Conservation (phyloP, 2,113 vertebrate species). For the Bolborhynchus lineola region DNA sequence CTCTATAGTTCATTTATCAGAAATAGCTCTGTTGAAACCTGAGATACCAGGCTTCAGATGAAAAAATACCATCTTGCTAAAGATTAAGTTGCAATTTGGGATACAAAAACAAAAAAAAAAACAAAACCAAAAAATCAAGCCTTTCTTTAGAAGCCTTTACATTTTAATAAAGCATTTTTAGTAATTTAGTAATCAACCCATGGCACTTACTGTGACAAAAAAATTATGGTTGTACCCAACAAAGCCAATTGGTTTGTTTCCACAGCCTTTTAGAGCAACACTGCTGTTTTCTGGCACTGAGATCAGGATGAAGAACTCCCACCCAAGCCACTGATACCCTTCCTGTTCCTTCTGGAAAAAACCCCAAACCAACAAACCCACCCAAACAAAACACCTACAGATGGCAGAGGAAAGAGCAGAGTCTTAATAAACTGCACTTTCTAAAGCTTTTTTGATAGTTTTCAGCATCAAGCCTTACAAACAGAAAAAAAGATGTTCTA, state of each 20-base stretch:
- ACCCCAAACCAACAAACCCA: neutral
- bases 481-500: neutral
- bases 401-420: neutral
- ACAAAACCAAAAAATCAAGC: neutral
- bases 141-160: neutral
- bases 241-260: neutral
- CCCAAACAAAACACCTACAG: neutral
- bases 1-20: neutral
- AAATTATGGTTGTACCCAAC: neutral
- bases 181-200: neutral
- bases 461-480: neutral
- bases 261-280: neutral
- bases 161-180: neutral
- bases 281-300: neutral
- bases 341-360: neutral
- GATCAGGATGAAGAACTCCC: neutral
- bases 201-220: neutral
- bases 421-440: neutral
- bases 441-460: neutral
- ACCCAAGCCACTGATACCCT: neutral
- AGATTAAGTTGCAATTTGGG: neutral
- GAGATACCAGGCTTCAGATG: neutral
- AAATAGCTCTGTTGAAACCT: neutral
- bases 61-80: neutral
- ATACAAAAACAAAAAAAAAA: neutral